Evolutionary conservation across 1,140 invertebrate genomes (phyloP).

Genomic region (Meloidogyne chitwoodi): DNA sequence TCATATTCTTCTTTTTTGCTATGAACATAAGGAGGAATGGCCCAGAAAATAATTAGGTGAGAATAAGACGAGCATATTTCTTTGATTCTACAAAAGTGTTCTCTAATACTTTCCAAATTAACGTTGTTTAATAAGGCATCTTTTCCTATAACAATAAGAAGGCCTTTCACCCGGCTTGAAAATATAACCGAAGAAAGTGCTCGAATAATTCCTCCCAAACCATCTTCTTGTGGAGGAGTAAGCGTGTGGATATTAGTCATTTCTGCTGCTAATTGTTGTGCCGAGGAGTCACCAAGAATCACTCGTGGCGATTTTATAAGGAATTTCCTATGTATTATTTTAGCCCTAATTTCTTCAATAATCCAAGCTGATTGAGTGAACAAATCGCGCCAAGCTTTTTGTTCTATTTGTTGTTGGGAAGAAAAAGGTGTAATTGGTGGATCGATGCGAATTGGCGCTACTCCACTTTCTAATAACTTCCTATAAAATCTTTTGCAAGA

Average conservation of each 20-base stretch:
- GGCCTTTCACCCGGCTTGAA: conserved; percentile 3
- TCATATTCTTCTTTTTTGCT: neutral
- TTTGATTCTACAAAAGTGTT: neutral
- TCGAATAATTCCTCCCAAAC: neutral
- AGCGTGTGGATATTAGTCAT: neutral
- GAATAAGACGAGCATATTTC: neutral
- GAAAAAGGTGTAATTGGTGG: neutral
- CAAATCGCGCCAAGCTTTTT: conserved; percentile 7
- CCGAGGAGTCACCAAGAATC: conserved; percentile 2
- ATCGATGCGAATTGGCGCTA: neutral
- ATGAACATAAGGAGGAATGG: neutral
- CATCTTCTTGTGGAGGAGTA: neutral
- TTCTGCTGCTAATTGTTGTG: neutral
- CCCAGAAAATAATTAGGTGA: neutral
- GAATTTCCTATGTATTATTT: neutral
- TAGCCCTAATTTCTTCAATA: neutral
- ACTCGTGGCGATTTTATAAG: neutral
- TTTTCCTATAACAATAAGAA: neutral
- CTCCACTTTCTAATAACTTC: neutral
- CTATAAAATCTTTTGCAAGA: neutral
- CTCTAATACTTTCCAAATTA: neutral
- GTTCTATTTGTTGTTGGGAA: neutral
- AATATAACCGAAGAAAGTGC: neutral
- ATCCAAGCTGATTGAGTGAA: neutral
- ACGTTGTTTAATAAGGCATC: neutral